Conservation (phyloP, 2,797 vertebrate genomes). For the Dendrocincla fuliginosa region DNA sequence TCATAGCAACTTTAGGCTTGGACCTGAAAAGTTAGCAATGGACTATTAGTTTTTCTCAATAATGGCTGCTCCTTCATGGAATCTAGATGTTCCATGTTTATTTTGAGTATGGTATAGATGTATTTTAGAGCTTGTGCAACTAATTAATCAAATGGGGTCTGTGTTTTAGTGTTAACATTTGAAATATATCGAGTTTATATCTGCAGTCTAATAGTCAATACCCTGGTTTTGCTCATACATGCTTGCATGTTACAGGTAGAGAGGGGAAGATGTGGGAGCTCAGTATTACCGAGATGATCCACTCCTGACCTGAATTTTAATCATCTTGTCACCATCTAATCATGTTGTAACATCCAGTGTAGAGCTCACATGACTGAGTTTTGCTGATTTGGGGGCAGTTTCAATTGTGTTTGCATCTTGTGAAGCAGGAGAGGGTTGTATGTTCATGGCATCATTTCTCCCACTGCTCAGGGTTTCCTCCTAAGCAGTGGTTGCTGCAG, state of each 20-base stretch:
- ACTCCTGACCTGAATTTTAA: background rate
- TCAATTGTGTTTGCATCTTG: background rate
- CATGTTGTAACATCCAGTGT: background rate
- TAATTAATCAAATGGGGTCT: background rate
- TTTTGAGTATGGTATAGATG: background rate
- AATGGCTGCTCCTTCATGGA: background rate
- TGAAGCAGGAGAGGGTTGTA: background rate
- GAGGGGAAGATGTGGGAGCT: background rate
- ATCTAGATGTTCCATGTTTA: background rate
- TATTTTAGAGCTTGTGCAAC: background rate
- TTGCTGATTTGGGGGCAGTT: background rate
- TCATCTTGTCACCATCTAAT: background rate
- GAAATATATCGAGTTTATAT: background rate
- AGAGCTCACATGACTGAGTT: background rate
- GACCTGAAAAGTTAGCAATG: background rate
- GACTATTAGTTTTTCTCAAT: background rate
- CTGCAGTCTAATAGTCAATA: background rate
- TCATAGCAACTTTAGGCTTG: background rate
- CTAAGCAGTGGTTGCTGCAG: rapidly evolving
- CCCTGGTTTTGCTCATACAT: background rate
- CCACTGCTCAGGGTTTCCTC: background rate
- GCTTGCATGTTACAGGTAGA: background rate
- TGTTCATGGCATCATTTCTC: background rate
- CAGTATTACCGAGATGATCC: background rate
- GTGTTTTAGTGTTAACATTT: background rate